Evolutionary conservation across 92 coral and sea anemone genomes (phyloP).

Genomic region (Porites divaricata): DNA sequence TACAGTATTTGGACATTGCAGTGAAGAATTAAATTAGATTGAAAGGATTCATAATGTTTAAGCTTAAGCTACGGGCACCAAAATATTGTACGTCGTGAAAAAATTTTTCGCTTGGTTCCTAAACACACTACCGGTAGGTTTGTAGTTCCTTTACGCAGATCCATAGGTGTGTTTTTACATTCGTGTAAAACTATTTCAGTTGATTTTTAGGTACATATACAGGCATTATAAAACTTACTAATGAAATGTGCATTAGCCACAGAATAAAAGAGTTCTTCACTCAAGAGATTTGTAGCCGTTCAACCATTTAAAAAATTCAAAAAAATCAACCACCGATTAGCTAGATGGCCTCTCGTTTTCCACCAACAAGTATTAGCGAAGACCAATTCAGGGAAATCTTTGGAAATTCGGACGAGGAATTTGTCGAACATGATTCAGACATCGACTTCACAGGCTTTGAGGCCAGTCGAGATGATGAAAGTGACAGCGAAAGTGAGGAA

Average conservation of each 20-base stretch:
- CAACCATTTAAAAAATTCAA: too few species aligned
- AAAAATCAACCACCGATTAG: not conserved
- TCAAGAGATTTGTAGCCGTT: too few species aligned
- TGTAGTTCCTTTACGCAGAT: too few species aligned
- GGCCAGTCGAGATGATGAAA: slow-evolving; percentile 18
- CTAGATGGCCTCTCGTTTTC: slow-evolving; percentile 22
- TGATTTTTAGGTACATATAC: too few species aligned
- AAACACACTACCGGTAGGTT: too few species aligned
- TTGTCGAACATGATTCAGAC: slow-evolving; percentile 27
- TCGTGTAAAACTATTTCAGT: too few species aligned
- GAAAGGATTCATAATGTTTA: slow-evolving; percentile 1
- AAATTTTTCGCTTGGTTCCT: too few species aligned
- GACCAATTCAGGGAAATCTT: slow-evolving; percentile 8
- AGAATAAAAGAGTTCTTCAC: too few species aligned
- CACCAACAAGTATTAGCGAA: slow-evolving; percentile 16
- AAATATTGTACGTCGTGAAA: too few species aligned
- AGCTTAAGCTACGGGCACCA: not conserved
- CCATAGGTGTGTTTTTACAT: too few species aligned
- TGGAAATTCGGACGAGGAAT: slow-evolving; percentile 33
- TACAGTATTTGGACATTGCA: slow-evolving; percentile 7
- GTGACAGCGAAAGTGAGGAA: slow-evolving; percentile 27
- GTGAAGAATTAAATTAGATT: slow-evolving; percentile 34
- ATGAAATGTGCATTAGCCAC: too few species aligned
- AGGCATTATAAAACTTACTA: too few species aligned
- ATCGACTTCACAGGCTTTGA: slow-evolving; percentile 52